Base-by-base conservation (phyloP, 37 sponge, comb jelly and placozoan species). In the Geodia barretti region DNA sequence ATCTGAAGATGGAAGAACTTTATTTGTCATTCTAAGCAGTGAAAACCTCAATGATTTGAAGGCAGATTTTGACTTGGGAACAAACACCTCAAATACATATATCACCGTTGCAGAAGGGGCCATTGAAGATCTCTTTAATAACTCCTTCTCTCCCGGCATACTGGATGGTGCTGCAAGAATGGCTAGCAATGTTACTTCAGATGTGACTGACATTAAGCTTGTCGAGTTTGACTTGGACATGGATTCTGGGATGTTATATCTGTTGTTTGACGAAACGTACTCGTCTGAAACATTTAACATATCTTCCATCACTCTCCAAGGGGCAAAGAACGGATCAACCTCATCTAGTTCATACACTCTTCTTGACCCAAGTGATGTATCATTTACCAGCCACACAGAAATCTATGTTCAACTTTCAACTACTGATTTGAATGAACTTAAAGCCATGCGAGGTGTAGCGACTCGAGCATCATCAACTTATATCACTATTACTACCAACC, bases 391-490 rank as follows among this genome's bases (percentile, higher is more conserved):
- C 70, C 41, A 61, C 2, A 77, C 82, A 26, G 70, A 67, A 0
- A 39, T 96, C 11, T 24, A 38, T 19, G 33, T 91, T 4, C 72
- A 63, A 0, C 62, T 96, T 21, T 54, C 84, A 42, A 41, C 32
- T 28, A 42, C 30, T 59, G 97, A 96, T 60, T 73, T 96, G 23
- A 93, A 91, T 76, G 89, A 73, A 30, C 71, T 96, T 0, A 90
- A 95, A 59, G 58, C 78, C 11, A 39, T 80, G 43, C 32, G 79
- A 21, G 30, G 62, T 77, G 73, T 96, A 17, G 93, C 88, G 34
- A 84, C 83, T 41, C 37, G 58, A 32, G 29, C 37, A 25, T 24
- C 41, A 7, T 90, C 79, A 76, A 93, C 96, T 23, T 96, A 80
- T 77, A 65, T 96, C 17, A 64, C 80, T 39, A 66, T 89, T 1